Evolutionary conservation across 2,888 invertebrate species (phyloP).

Genomic region (Chalcosyrphus nemorum): DNA sequence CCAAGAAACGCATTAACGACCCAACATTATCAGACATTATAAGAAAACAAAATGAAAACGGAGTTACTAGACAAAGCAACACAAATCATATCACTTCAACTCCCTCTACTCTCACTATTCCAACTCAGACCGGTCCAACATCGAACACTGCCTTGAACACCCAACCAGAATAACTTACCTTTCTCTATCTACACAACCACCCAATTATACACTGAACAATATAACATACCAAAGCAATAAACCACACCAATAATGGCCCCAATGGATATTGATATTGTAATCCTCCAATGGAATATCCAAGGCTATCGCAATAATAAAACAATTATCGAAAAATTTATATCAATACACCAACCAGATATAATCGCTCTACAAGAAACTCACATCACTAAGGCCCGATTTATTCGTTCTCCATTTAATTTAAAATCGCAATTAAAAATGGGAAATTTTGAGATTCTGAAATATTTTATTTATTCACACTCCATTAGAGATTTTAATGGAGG

Average conservation of each 20-base stretch:
- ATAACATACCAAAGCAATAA: neutral
- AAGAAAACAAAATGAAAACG: no score
- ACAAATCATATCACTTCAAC: no score
- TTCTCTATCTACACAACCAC: neutral
- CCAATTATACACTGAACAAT: neutral
- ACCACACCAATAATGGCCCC: neutral
- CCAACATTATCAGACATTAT: no score
- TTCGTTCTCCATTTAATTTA: neutral
- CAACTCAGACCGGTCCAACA: neutral
- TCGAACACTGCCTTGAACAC: neutral
- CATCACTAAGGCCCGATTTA: neutral
- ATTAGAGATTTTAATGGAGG: neutral
- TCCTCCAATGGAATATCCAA: constrained; percentile 48
- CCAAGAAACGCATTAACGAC: no score
- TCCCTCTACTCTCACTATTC: neutral
- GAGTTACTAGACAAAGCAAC: no score
- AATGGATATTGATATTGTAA: constrained; percentile 4
- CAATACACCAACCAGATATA: constrained; percentile 5
- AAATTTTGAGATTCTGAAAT: neutral
- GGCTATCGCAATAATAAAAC: constrained; percentile 32
- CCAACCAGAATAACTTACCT: no score
- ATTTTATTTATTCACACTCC: neutral
- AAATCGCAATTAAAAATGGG: neutral
- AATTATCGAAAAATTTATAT: neutral
- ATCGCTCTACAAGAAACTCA: constrained; percentile 34